These are phyloP conservation scores for Drosophila pallidifrons DNA, from an alignment of 1,140 invertebrate species.

Conservation along the genomic window DNA sequence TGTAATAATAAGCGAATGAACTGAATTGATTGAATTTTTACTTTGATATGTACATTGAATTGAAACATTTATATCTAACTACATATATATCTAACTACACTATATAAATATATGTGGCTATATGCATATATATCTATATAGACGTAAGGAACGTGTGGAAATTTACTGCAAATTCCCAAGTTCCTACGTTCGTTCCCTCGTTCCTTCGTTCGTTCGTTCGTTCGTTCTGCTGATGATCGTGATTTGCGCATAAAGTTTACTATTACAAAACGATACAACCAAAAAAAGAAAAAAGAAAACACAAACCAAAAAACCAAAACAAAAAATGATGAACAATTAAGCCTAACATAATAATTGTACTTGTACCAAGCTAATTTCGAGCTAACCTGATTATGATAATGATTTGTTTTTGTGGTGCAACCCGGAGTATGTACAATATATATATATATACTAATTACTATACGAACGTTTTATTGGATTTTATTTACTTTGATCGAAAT, in stretches of 20 bases:
- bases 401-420: conserved; percentile 83
- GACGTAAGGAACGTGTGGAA: conserved; percentile 52
- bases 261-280: conserved; percentile 30
- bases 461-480: conserved; percentile 73
- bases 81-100: conserved; percentile 40
- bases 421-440: conserved; percentile 64
- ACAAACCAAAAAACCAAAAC: conserved; percentile 10
- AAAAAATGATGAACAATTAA: conserved; percentile 34
- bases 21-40: conserved; percentile 79
- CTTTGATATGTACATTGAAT: conserved; percentile 74
- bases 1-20: conserved; percentile 81
- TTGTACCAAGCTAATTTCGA: conserved; percentile 60
- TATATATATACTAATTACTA: conserved; percentile 38
- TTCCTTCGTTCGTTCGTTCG: conserved; percentile 67
- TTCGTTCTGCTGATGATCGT: conserved; percentile 81
- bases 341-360: conserved; percentile 56
- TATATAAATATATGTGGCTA: conserved; percentile 35
- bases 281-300: conserved; percentile 2
- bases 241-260: conserved; percentile 75
- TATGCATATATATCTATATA: conserved; percentile 52
- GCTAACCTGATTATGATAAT: conserved; percentile 71
- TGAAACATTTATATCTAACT: conserved; percentile 51
- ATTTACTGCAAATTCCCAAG: conserved; percentile 49
- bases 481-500: conserved; percentile 51
- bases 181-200: conserved; percentile 65